Evolutionary conservation across 1,140 invertebrate genomes (phyloP).

Genomic region (Grapholita molesta): DNA sequence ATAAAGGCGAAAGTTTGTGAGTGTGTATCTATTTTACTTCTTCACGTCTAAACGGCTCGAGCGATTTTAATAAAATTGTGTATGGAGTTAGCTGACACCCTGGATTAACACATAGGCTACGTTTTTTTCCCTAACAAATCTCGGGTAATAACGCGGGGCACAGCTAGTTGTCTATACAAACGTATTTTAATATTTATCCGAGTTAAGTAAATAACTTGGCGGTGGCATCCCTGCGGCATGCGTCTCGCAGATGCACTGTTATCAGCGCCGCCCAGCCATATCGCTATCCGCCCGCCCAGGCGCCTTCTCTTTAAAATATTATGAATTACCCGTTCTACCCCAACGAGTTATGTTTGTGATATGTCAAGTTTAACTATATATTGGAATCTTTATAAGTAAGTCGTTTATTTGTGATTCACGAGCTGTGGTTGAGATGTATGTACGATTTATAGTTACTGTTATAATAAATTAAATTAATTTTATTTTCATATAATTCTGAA

Average conservation of each 20-base stretch:
- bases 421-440: background rate
- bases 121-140: too few relatives aligned
- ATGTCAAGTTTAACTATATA: background rate
- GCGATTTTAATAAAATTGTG: too few relatives aligned
- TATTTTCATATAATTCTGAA: too few relatives aligned
- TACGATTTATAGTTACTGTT: background rate
- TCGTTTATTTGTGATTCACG: background rate
- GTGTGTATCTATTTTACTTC: too few relatives aligned
- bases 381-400: background rate
- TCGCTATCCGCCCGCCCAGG: slow-evolving; percentile 2
- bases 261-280: slow-evolving; percentile 11
- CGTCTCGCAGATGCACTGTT: slow-evolving; percentile 14
- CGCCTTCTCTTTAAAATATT: background rate
- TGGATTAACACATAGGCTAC: too few relatives aligned
- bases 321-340: background rate
- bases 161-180: too few relatives aligned
- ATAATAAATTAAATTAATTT: too few relatives aligned
- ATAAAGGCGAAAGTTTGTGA: too few relatives aligned
- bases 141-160: too few relatives aligned
- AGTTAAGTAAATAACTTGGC: background rate
- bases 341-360: background rate
- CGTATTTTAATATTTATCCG: too few relatives aligned
- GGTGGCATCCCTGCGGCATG: slow-evolving; percentile 1
- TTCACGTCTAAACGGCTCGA: too few relatives aligned
- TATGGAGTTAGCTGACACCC: too few relatives aligned